phyloP scores from a whole-genome alignment of 2,797 vertebrate species.

The Melanogrammus aeglefinus region DNA sequence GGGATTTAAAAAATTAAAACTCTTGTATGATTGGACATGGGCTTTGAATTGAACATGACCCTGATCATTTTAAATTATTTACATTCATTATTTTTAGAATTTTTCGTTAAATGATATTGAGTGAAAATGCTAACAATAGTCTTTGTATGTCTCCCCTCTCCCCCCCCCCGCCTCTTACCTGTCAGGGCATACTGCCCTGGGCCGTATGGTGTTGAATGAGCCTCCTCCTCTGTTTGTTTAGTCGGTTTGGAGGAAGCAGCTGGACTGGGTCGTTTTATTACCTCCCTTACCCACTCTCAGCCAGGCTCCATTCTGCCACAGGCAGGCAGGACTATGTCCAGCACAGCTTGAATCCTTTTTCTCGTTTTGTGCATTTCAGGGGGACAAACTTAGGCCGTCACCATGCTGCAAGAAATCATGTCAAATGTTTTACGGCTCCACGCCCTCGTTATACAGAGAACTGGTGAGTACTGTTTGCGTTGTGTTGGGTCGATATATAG shows the following conservation, averaged over 20 bases:
- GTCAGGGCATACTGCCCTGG: not conserved
- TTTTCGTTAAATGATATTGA: not conserved
- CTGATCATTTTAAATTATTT: not conserved
- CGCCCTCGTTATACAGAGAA: slow-evolving; percentile 73
- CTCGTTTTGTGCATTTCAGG: slow-evolving; percentile 20
- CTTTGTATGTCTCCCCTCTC: not conserved
- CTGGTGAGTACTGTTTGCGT: slow-evolving; percentile 71
- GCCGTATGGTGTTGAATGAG: slow-evolving; percentile 46
- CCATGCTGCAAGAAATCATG: slow-evolving; percentile 62
- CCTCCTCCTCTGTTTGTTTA: slow-evolving; percentile 64
- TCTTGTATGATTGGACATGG: not conserved
- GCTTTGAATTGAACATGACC: not conserved
- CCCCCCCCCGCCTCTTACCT: not conserved
- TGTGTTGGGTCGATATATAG: not conserved
- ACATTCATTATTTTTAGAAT: not conserved
- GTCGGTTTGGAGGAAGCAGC: slow-evolving; percentile 37
- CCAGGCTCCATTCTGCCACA: not conserved
- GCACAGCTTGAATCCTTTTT: not conserved
- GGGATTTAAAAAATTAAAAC: not conserved
- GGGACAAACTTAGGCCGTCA: slow-evolving; percentile 38
- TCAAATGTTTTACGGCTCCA: slow-evolving; percentile 70
- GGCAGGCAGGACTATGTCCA: not conserved
- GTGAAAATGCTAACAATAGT: not conserved
- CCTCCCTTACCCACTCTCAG: slow-evolving; percentile 22
- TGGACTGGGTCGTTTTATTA: slow-evolving; percentile 39